Conservation (phyloP, 2,113 vertebrate genomes). For the Paramormyrops kingsleyae region DNA sequence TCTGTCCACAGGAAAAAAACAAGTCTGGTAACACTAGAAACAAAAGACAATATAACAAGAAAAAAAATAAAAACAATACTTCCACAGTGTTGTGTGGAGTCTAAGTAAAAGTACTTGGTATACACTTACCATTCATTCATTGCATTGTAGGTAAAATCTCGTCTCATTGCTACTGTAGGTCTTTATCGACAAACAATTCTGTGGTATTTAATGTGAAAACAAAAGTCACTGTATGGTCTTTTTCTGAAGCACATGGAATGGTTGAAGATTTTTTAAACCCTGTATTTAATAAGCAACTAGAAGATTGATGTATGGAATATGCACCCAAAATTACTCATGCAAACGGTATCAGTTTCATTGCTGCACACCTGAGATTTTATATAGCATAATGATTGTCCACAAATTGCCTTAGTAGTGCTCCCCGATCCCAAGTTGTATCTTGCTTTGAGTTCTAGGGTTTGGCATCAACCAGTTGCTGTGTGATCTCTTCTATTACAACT, state of each 20-base stretch:
- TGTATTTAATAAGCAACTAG: neutral
- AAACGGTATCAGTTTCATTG: neutral
- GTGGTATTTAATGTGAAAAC: neutral
- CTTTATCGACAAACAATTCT: neutral
- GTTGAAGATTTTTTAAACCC: neutral
- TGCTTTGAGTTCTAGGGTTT: neutral
- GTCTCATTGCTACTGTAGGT: neutral
- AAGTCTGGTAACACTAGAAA: neutral
- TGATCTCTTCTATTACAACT: neutral
- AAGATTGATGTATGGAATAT: neutral
- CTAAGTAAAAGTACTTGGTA: neutral
- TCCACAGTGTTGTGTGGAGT: neutral
- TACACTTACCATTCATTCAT: neutral
- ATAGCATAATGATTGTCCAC: neutral
- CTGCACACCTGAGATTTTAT: neutral
- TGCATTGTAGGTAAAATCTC: neutral
- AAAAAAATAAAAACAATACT: neutral
- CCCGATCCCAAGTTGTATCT: neutral
- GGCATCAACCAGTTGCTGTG: neutral
- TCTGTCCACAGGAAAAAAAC: neutral
- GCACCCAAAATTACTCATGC: neutral
- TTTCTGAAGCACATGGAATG: neutral
- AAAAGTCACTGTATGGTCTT: neutral
- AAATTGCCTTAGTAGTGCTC: neutral
- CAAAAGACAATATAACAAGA: neutral